Conservation (phyloP, 2,888 invertebrate species). For the Lucinisca nassula region DNA sequence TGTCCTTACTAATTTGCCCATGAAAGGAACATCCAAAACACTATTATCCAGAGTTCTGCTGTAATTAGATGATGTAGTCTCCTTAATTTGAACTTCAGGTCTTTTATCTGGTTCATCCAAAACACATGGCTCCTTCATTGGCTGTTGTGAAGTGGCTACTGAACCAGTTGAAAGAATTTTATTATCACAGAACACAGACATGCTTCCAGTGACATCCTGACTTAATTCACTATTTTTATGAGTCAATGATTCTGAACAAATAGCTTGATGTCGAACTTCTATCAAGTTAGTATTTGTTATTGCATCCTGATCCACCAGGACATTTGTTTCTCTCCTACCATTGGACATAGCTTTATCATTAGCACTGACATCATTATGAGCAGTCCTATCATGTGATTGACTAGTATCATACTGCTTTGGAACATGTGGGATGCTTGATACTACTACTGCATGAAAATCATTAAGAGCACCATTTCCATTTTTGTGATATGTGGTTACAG, state of each 20-base stretch:
- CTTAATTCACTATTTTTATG: too few relatives aligned
- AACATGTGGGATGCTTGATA: background rate
- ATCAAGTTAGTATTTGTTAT: too few relatives aligned
- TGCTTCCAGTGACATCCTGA: too few relatives aligned
- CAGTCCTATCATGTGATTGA: background rate
- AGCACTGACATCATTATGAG: too few relatives aligned
- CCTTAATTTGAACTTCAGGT: background rate
- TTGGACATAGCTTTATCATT: too few relatives aligned
- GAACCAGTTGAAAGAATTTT: background rate
- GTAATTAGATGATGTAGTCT: background rate
- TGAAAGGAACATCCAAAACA: slow-evolving; percentile 46
- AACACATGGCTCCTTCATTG: background rate
- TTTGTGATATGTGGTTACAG: background rate
- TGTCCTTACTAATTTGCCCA: slow-evolving; percentile 59
- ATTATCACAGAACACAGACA: background rate
- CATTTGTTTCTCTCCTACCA: too few relatives aligned
- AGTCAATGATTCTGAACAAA: too few relatives aligned
- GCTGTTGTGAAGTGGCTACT: background rate
- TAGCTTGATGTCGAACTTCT: background rate
- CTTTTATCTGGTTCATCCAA: background rate
- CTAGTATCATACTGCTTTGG: background rate
- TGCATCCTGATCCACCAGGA: background rate
- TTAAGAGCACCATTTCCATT: background rate
- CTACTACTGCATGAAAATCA: background rate
- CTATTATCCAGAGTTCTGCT: background rate